A percentile compares a stretch with the other conserved stretches of the same genome.
These are phyloP conservation scores for Phycodurus eques DNA, from an alignment of 2,113 vertebrate species.

Conservation along the genomic window DNA sequence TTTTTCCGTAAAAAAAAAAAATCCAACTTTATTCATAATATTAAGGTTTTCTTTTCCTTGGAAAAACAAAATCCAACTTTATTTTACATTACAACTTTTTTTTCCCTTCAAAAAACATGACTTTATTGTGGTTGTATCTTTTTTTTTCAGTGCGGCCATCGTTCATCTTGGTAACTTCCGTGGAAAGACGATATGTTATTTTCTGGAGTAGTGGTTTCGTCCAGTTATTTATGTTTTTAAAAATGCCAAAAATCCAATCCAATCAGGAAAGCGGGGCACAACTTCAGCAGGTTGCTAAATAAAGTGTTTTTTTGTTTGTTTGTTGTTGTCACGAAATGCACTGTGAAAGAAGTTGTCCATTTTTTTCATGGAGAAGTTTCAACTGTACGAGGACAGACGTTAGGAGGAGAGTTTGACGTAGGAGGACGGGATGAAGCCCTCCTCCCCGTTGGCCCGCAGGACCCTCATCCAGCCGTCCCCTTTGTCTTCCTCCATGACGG, in stretches of 20 bases:
- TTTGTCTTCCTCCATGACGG: conserved; percentile 80
- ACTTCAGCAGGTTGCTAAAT: background rate
- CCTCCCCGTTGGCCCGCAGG: conserved; percentile 68
- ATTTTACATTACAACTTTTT: no score
- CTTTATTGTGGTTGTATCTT: no score
- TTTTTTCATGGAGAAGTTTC: background rate
- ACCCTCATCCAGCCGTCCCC: conserved; percentile 87
- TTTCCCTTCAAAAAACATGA: no score
- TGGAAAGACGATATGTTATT: background rate
- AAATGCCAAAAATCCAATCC: background rate
- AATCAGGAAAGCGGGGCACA: background rate
- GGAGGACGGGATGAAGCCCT: conserved; percentile 85
- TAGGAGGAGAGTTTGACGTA: conserved; percentile 68
- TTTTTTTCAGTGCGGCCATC: background rate
- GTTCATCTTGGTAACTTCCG: background rate
- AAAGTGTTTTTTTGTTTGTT: no score
- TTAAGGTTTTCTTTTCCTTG: no score
- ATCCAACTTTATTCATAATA: no score
- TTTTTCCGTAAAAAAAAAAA: no score
- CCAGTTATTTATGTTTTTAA: background rate
- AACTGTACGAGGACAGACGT: background rate
- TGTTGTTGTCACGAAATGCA: background rate
- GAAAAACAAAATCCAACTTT: no score
- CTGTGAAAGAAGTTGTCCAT: background rate
- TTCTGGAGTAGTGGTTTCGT: background rate